phyloP scores from a whole-genome alignment of 1,140 invertebrate species.

The Platyscapa corneri region DNA sequence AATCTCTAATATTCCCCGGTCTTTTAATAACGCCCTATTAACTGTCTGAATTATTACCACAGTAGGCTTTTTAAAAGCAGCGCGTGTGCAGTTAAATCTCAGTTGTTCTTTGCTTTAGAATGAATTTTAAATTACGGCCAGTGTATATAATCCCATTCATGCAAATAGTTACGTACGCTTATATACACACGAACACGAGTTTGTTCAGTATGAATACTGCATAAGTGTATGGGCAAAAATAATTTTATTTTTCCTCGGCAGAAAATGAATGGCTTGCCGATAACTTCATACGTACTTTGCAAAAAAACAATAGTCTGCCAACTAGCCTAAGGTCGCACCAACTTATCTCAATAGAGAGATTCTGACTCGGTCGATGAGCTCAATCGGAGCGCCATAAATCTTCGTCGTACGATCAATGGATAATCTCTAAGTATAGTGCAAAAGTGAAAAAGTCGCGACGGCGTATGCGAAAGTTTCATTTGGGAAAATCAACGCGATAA shows the following conservation, averaged over 20 bases:
- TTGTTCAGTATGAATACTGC: not conserved
- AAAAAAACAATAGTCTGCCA: not conserved
- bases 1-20: not conserved
- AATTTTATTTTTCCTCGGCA: not conserved
- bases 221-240: not conserved
- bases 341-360: not conserved
- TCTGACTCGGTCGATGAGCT: not conserved
- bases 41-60: not conserved
- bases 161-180: not conserved
- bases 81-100: not conserved
- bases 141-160: not conserved
- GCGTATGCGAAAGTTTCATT: not conserved
- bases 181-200: not conserved
- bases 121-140: not conserved
- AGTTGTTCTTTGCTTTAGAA: not conserved
- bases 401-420: not conserved
- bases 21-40: not conserved
- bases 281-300: not conserved
- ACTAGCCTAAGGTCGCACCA: not conserved
- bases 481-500: not conserved
- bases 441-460: not conserved
- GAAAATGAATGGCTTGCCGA: not conserved
- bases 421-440: not conserved
- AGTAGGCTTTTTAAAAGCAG: not conserved
- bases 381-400: not conserved